Percentiles rank a stretch among this genome's conserved stretches.
phyloP scores from a whole-genome alignment of 2,888 invertebrate species.

The Trimorus sp. region DNA sequence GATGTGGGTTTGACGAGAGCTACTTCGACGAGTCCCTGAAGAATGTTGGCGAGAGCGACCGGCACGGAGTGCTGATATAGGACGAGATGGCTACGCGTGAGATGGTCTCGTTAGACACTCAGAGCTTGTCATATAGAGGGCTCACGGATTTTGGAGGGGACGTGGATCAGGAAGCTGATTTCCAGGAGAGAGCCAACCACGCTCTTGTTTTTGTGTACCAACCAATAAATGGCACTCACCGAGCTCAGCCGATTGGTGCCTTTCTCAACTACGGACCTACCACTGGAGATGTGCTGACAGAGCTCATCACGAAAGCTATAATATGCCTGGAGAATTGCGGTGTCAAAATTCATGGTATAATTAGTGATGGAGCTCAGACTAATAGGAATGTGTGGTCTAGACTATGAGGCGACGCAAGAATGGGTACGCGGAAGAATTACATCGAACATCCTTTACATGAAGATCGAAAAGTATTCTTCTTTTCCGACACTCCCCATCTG shows the following conservation, averaged over 20 bases:
- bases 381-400: slow-evolving; percentile 1
- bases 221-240: not conserved
- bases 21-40: not conserved
- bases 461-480: slow-evolving; percentile 7
- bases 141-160: slow-evolving; percentile 13
- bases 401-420: not conserved
- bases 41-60: not conserved
- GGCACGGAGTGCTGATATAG: slow-evolving; percentile 1
- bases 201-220: slow-evolving; percentile 22
- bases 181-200: slow-evolving; percentile 8
- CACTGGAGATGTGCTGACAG: not conserved
- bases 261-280: not conserved
- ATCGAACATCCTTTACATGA: not conserved
- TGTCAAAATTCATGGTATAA: not conserved
- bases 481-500: slow-evolving; percentile 12
- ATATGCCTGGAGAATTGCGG: slow-evolving; percentile 7
- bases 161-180: not conserved
- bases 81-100: slow-evolving; percentile 12
- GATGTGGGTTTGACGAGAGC: slow-evolving; percentile 9
- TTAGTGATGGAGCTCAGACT: slow-evolving; percentile 10
- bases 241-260: slow-evolving; percentile 16
- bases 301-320: not conserved
- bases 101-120: not conserved
- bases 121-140: not conserved
- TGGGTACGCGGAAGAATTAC: not conserved